These are phyloP conservation scores for Osmerus eperlanus DNA, from an alignment of 2,113 vertebrate genomes.

Conservation along the genomic window DNA sequence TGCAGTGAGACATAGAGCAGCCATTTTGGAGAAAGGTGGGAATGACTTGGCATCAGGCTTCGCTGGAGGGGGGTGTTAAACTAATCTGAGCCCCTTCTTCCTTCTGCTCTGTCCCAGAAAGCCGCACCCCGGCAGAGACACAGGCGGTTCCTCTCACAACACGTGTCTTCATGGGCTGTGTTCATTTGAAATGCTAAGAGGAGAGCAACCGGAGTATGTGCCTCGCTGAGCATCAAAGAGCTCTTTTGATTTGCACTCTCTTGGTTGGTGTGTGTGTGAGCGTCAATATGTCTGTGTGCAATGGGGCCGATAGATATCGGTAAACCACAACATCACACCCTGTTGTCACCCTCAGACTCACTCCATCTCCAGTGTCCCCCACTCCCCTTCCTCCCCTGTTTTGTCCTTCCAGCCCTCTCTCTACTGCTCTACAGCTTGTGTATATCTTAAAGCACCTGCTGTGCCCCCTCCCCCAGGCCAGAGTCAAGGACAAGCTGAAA, in stretches of 20 bases:
- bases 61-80: slow-evolving; percentile 48
- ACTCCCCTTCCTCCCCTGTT: slow-evolving; percentile 43
- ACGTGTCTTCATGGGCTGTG: slow-evolving; percentile 59
- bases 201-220: slow-evolving; percentile 64
- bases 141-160: slow-evolving; percentile 59
- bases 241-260: slow-evolving; percentile 56
- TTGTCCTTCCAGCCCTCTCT: slow-evolving; percentile 54
- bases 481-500: neutral
- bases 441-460: too few species aligned
- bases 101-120: slow-evolving; percentile 42
- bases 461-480: neutral
- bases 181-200: slow-evolving; percentile 75
- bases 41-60: slow-evolving; percentile 38
- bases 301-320: slow-evolving; percentile 53
- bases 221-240: slow-evolving; percentile 65
- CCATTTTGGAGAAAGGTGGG: slow-evolving; percentile 23
- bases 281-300: slow-evolving; percentile 6
- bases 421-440: slow-evolving; percentile 10
- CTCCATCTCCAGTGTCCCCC: slow-evolving; percentile 39
- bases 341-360: slow-evolving; percentile 34
- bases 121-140: slow-evolving; percentile 57
- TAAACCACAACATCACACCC: slow-evolving; percentile 3
- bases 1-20: too few species aligned
- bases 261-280: slow-evolving; percentile 20
- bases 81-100: slow-evolving; percentile 39